Conservation (phyloP, 2,888 invertebrate species). For the Polietes domitor region DNA sequence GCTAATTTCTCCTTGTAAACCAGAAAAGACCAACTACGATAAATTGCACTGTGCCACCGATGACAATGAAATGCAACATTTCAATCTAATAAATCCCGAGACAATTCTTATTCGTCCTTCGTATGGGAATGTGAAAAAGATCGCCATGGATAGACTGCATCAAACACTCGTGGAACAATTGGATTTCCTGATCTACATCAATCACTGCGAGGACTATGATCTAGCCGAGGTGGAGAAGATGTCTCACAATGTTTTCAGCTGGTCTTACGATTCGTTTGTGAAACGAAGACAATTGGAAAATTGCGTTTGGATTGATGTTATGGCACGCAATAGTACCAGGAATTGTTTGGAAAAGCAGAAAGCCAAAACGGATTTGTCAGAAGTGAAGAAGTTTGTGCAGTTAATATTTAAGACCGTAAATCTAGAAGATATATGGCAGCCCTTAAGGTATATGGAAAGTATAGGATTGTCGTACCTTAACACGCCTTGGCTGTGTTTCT, state of each 20-base stretch:
- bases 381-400: constrained; percentile 32
- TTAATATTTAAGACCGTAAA: constrained; percentile 33
- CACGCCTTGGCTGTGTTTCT: not conserved
- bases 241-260: constrained; percentile 48
- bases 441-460: constrained; percentile 38
- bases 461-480: not conserved
- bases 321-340: not conserved
- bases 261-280: constrained; percentile 43
- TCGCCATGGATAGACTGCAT: constrained; percentile 32
- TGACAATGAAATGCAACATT: not conserved
- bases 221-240: constrained; percentile 9
- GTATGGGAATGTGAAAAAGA: constrained; percentile 3
- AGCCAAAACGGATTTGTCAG: constrained; percentile 26
- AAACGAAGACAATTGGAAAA: constrained; percentile 37
- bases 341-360: constrained; percentile 47
- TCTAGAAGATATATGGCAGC: not conserved
- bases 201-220: constrained; percentile 22
- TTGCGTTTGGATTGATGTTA: constrained; percentile 54
- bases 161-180: constrained; percentile 41
- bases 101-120: not conserved
- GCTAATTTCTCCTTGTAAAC: not conserved
- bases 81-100: not conserved
- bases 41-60: not conserved
- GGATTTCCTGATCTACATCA: not conserved
- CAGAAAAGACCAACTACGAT: not conserved